Base-by-base conservation (phyloP, 2,113 vertebrate species). In the Chaenocephalus aceratus region DNA sequence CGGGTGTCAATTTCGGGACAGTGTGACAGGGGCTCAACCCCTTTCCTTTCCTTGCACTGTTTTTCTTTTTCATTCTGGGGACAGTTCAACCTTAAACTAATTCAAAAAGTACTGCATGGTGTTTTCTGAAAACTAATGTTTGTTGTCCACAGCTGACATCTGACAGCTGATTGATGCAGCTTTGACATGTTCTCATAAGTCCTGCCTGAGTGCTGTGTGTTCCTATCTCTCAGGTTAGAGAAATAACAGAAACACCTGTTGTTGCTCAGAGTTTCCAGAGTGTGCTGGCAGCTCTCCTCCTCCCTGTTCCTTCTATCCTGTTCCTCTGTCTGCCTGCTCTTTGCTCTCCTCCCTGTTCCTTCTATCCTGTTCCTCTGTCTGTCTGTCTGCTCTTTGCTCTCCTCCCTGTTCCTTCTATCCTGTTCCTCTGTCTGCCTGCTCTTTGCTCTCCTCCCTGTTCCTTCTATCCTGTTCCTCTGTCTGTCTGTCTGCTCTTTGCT, bases 241-340 rank as follows among this genome's bases (percentile, higher is more conserved):
- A 34, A 65, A 73, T 82, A 57, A 66, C 70, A 73, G 62, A 79
- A 77, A 71, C 77, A 83, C 83, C 80, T 75, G 82, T 8, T 61
- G 65, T 36, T 61, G 56, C 59, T 78, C 76, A 68, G 26, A 74
- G 44, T 84, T 79, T 82, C 86, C 86, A 78, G 45, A 9, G 49
- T 48, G 57, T 52, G 10, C 70, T 46, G 60, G 59, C 80, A 80
- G 21, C 21, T 21, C 21, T 21, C 21, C 53, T 26, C 52, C 16
- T 73, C 59, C 48, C 44, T 7, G 34, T 41, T 67, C 41, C 36
- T 21, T 53, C 56, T 48, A 26, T 65, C 54, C 61, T 49, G 18
- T 64, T 52, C 49, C 30, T 26, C 51, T 56, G 51, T 49, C 60
- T 18, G 23, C 34, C 44, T 67, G 44, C 67, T 34, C 4, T 30